phyloP scores from a whole-genome alignment of 1,140 invertebrate genomes.

The Euglossa dilemma region DNA sequence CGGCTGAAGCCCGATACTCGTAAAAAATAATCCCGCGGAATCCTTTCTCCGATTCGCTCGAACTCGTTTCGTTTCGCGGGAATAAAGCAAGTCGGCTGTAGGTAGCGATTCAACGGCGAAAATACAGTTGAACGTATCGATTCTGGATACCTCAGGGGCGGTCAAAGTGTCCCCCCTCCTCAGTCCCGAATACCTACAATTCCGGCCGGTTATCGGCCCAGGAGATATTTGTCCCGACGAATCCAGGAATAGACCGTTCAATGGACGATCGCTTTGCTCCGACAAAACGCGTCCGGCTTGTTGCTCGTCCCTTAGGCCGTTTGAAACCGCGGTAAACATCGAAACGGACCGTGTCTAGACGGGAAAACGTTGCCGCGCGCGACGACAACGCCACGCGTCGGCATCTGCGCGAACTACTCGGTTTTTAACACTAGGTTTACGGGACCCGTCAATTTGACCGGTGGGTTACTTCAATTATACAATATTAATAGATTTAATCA shows the following conservation, averaged over 20 bases:
- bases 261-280: slow-evolving; percentile 11
- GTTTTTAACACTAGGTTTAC: no score
- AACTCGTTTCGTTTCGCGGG: background rate
- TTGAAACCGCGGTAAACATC: background rate
- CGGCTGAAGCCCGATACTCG: background rate
- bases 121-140: slow-evolving; percentile 30
- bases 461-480: no score
- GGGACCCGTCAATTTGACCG: no score
- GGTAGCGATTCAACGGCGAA: background rate
- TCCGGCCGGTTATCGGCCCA: slow-evolving; percentile 14
- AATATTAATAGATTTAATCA: no score
- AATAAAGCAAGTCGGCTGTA: background rate
- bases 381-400: background rate
- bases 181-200: background rate
- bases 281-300: background rate
- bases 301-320: background rate
- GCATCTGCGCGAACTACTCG: no score
- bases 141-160: background rate
- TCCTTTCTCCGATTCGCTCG: background rate
- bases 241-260: slow-evolving; percentile 21
- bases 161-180: background rate
- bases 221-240: slow-evolving; percentile 32
- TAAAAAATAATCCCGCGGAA: slow-evolving; percentile 6
- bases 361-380: background rate
- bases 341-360: background rate